These are phyloP conservation scores for Meloidogyne exigua DNA, from an alignment of 1,140 invertebrate genomes.

Conservation along the genomic window DNA sequence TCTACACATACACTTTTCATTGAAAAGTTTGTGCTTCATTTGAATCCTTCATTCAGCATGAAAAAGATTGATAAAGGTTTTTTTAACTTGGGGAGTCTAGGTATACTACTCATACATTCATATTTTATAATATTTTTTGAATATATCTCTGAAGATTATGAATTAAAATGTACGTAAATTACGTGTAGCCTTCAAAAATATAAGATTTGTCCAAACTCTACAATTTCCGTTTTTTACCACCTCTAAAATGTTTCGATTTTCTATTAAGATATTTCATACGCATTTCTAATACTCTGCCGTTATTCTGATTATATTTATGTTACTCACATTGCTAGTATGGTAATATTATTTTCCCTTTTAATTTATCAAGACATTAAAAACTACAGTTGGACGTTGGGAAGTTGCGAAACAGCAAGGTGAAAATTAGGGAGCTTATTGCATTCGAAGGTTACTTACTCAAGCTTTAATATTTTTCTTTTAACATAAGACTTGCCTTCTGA, in stretches of 20 bases:
- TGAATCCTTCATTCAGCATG: conserved; percentile 26
- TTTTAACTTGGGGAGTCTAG: too few species aligned
- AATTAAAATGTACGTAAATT: too few species aligned
- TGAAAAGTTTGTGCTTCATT: conserved; percentile 9
- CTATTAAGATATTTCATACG: conserved; percentile 13
- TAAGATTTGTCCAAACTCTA: too few species aligned
- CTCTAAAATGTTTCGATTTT: conserved; percentile 1
- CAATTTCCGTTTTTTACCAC: too few species aligned
- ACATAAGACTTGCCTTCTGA: not conserved
- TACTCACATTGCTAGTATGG: not conserved
- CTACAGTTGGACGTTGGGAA: conserved; percentile 17
- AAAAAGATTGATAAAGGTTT: conserved; percentile 30
- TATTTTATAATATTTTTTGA: too few species aligned
- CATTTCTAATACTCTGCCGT: conserved; percentile 18
- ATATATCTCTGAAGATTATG: too few species aligned
- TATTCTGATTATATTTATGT: conserved; percentile 22
- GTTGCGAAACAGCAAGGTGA: conserved; percentile 23
- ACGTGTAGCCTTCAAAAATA: too few species aligned
- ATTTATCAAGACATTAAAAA: not conserved
- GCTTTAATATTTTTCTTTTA: too few species aligned
- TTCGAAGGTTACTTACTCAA: not conserved
- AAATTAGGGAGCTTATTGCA: conserved; percentile 24
- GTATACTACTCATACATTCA: too few species aligned
- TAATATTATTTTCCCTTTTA: not conserved
- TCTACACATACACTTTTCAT: conserved; percentile 7